Conservation (phyloP, 1,140 invertebrate genomes). For the Caenorhabditis brenneri region DNA sequence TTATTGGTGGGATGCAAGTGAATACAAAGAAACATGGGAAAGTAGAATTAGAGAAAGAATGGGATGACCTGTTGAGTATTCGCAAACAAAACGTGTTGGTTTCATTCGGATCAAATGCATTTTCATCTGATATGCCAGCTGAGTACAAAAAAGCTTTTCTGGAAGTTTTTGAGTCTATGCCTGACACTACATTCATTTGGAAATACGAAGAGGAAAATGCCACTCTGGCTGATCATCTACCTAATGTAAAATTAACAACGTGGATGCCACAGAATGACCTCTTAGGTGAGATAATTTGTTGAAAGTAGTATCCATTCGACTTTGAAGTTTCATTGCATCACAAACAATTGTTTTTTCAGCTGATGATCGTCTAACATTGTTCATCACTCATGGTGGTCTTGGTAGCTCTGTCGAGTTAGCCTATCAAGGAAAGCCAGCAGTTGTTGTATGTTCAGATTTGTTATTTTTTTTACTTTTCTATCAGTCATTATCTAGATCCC, state of each 20-base stretch:
- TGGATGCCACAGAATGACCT: constrained; percentile 58
- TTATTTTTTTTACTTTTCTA: not conserved
- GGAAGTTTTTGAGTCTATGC: constrained; percentile 29
- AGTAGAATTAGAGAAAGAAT: constrained; percentile 10
- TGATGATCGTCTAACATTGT: constrained; percentile 25
- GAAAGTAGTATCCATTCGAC: too few relatives aligned
- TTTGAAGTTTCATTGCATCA: not conserved
- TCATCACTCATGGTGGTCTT: constrained; percentile 48
- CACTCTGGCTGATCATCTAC: constrained; percentile 41
- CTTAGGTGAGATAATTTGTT: constrained; percentile 34
- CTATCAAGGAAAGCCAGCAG: constrained; percentile 38
- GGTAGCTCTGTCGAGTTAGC: constrained; percentile 37
- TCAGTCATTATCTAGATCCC: constrained; percentile 21
- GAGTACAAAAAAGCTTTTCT: constrained; percentile 40
- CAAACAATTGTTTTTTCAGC: not conserved
- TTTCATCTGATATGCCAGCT: constrained; percentile 52
- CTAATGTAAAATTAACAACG: constrained; percentile 47
- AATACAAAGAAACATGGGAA: not conserved
- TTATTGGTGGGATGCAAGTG: constrained; percentile 53
- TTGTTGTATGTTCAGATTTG: constrained; percentile 15
- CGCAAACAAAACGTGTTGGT: constrained; percentile 50
- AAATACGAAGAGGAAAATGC: constrained; percentile 54
- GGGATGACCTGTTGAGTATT: constrained; percentile 42
- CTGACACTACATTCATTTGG: constrained; percentile 57
- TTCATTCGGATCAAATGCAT: constrained; percentile 57